Evolutionary conservation across 2,888 invertebrate genomes (phyloP).

Genomic region (Rhingia rostrata): DNA sequence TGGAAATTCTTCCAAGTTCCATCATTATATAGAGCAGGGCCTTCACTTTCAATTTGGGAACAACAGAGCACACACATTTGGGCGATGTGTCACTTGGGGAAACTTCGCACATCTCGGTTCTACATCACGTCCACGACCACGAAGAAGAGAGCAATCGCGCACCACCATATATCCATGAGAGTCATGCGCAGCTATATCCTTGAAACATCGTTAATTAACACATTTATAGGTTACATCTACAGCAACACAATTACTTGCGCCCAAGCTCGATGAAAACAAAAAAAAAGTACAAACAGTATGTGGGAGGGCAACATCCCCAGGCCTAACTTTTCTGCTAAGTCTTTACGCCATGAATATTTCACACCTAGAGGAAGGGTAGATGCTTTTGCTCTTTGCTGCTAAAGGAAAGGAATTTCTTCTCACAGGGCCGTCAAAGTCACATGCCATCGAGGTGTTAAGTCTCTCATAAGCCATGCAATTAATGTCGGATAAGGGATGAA

Average conservation of each 20-base stretch:
- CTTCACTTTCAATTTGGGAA: constrained; percentile 68
- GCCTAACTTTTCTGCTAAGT: constrained; percentile 50
- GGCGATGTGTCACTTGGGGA: constrained; percentile 42
- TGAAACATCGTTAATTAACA: constrained; percentile 71
- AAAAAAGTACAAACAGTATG: background rate
- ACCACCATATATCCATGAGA: constrained; percentile 26
- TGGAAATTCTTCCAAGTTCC: constrained; percentile 59
- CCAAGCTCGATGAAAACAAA: background rate
- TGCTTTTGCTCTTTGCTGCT: background rate
- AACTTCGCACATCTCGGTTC: constrained; percentile 25
- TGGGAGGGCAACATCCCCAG: constrained; percentile 30
- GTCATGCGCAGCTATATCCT: constrained; percentile 69
- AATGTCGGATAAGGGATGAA: constrained; percentile 55
- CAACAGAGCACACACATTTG: constrained; percentile 30
- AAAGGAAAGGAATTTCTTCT: constrained; percentile 51
- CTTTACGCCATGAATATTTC: constrained; percentile 66
- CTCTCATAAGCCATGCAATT: constrained; percentile 71
- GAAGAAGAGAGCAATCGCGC: constrained; percentile 42
- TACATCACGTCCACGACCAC: background rate
- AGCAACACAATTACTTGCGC: constrained; percentile 33
- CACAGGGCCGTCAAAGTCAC: constrained; percentile 63
- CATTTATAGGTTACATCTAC: constrained; percentile 70
- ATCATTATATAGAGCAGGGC: constrained; percentile 63
- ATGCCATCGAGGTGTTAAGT: constrained; percentile 71
- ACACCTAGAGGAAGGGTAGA: constrained; percentile 40